Conservation (phyloP, 1,140 invertebrate species). For the Formica exsecta region DNA sequence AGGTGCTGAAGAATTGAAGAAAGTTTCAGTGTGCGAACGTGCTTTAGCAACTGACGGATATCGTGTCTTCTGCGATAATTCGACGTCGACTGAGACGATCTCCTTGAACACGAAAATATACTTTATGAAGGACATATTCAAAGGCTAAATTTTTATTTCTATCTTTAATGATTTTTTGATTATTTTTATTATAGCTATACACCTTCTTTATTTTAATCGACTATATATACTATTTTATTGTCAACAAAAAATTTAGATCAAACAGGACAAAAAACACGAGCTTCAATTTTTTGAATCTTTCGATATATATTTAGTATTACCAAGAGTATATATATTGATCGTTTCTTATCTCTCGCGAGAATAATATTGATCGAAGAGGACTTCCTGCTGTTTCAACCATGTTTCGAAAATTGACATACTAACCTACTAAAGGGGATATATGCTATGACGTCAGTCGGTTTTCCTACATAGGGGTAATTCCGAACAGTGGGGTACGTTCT, state of each 20-base stretch:
- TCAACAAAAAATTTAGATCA: background rate
- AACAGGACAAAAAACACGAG: background rate
- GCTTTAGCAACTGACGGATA: constrained; percentile 47
- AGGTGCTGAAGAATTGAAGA: constrained; percentile 42
- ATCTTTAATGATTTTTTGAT: background rate
- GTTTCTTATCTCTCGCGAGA: background rate
- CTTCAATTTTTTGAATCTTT: background rate
- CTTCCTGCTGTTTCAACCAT: background rate
- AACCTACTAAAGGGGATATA: constrained; percentile 82
- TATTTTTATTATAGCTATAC: background rate
- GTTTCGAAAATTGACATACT: constrained; percentile 78
- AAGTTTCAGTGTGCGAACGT: constrained; percentile 48
- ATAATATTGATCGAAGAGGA: background rate
- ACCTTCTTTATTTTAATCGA: background rate
- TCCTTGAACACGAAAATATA: constrained; percentile 45
- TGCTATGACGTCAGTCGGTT: constrained; percentile 81
- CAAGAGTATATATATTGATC: background rate
- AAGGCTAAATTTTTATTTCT: background rate
- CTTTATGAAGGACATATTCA: constrained; percentile 12
- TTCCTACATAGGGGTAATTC: constrained; percentile 81
- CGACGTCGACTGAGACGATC: constrained; percentile 11
- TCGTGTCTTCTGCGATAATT: constrained; percentile 45
- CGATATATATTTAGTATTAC: background rate
- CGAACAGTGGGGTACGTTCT: constrained; percentile 75
- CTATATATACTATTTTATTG: background rate